Evolutionary conservation across 92 coral and sea anemone genomes (phyloP).

Genomic region (Porites evermanni): DNA sequence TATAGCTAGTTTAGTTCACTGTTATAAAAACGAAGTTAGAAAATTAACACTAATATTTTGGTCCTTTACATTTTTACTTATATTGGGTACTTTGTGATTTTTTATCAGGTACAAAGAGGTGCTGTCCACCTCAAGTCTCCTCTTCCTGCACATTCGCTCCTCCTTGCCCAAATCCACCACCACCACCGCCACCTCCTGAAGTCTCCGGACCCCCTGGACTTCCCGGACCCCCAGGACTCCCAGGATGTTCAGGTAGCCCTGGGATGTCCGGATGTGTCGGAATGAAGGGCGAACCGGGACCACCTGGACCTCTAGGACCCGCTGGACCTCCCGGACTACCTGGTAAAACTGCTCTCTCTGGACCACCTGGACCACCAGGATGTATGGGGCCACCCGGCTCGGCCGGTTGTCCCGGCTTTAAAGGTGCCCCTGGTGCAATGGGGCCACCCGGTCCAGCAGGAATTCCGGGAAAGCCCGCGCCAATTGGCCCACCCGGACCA

Average conservation of each 20-base stretch:
- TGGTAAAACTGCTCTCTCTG: conserved; percentile 83
- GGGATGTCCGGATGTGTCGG: conserved; percentile 82
- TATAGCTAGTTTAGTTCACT: too few relatives aligned
- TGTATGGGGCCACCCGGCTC: conserved; percentile 51
- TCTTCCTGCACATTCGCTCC: conserved; percentile 2
- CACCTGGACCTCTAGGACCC: conserved; percentile 80
- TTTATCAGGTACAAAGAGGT: conserved; percentile 8
- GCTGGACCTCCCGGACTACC: conserved; percentile 74
- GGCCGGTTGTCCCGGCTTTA: conserved; percentile 56
- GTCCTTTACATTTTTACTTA: too few relatives aligned
- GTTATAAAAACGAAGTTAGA: too few relatives aligned
- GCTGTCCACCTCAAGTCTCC: conserved; percentile 14
- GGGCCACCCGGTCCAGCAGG: conserved; percentile 71
- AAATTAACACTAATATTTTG: too few relatives aligned
- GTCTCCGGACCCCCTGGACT: conserved; percentile 71
- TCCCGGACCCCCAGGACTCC: too few relatives aligned
- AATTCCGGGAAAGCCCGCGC: conserved; percentile 71
- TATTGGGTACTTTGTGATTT: neutral
- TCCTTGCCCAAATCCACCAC: conserved; percentile 69
- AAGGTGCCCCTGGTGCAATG: conserved; percentile 53
- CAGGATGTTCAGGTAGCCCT: conserved; percentile 55
- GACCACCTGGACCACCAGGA: conserved; percentile 80
- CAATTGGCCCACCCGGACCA: conserved; percentile 77
- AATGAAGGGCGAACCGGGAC: conserved; percentile 78
- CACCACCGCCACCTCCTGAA: conserved; percentile 88